A percentile compares a stretch with the other conserved stretches of the same genome.
Conservation (phyloP, 2,113 vertebrate genomes). For the Malurus elegans region DNA sequence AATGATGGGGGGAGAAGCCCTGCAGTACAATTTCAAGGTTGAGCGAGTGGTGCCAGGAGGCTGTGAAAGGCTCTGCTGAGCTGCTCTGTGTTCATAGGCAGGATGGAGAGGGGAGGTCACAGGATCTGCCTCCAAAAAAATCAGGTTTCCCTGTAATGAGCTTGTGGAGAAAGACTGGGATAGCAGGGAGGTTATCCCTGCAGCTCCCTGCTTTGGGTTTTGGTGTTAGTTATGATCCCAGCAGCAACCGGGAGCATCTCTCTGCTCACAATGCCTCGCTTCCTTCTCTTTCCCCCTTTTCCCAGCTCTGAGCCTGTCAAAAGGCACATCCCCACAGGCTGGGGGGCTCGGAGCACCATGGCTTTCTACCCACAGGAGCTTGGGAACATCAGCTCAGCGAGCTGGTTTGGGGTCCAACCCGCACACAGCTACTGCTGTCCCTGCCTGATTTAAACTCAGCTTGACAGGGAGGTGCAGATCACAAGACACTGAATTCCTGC, state of each 20-base stretch:
- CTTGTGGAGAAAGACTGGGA: background rate
- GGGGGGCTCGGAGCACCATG: accelerated
- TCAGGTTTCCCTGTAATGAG: background rate
- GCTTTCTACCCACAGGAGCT: background rate
- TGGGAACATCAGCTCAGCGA: background rate
- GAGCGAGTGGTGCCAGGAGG: background rate
- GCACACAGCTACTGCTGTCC: background rate
- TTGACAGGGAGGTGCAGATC: background rate
- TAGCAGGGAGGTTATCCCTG: background rate
- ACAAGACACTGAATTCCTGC: background rate
- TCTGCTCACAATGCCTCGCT: background rate
- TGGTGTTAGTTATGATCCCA: background rate
- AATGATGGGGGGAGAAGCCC: slow-evolving; percentile 1
- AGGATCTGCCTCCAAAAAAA: background rate
- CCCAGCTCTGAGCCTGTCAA: background rate
- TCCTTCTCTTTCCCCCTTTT: background rate
- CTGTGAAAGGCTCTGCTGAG: background rate
- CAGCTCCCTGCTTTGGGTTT: background rate
- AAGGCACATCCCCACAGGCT: accelerated
- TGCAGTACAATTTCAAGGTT: slow-evolving; percentile 42
- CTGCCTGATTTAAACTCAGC: background rate
- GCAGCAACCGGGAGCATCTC: background rate
- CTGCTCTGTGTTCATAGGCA: background rate
- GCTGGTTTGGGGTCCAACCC: background rate
- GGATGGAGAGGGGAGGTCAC: background rate